Evolutionary conservation across 2,888 invertebrate species (phyloP), one percentile per base, ranked within the genome.

Genomic region (Epiblema foenella): DNA sequence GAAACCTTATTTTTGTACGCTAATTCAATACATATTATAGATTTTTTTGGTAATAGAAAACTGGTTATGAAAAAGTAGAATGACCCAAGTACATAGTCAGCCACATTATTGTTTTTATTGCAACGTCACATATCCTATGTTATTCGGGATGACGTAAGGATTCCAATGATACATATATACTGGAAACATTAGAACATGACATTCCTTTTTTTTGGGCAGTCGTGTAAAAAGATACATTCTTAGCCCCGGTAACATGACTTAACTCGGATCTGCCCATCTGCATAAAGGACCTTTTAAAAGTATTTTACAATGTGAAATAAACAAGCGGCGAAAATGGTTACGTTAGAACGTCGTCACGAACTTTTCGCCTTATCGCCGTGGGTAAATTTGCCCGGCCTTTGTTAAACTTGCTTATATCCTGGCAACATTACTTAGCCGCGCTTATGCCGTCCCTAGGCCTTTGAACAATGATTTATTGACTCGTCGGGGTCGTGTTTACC

Each of bases 401-500:
- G 83, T 86, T 81, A 81, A 85, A 84, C 79, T 86, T 84, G 79
- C 81, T 81, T 84, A 85, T 81, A 84, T 84, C 81, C 81, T 80
- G 84, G 84, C 81, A 85, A 85, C 83, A 87, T 88, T 89, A 89
- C 86, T 86, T 85, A 87, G 82, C 79, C 81, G 74, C 81, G 81
- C 81, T 81, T 79, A 81, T 74, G 74, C 79, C 77, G 77, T 83
- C 85, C 81, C 82, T 77, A 77, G 85, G 83, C 83, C 80, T 82
- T 84, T 81, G 77, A 84, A 86, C 83, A 83, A 89, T 90, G 89
- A 90, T 89, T 88, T 89, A 90, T 89, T 79, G 87, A 84, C 80
- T 83, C 79, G 81, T 78, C 76, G 82, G 84, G 84, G 85, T 83
- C 81, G 80, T 84, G 86, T 87, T 85, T 83, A 83, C 85, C 79